Conservation (phyloP, 2,888 invertebrate species). For the Andrena minutula region DNA sequence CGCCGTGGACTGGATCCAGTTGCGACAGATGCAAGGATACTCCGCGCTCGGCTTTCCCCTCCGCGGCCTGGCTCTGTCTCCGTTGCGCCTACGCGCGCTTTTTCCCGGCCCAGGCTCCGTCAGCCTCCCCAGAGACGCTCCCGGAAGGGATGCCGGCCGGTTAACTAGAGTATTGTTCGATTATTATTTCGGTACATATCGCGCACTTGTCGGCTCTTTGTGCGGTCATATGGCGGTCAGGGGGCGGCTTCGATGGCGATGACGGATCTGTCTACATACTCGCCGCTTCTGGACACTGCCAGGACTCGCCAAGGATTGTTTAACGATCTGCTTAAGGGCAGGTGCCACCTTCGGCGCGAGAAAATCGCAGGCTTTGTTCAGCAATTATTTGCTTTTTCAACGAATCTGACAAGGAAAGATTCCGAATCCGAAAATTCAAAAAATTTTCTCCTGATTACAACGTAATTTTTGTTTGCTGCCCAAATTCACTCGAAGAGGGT, state of each 20-base stretch:
- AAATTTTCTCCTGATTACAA: too few relatives aligned
- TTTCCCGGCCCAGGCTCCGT: constrained; percentile 60
- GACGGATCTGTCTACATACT: constrained; percentile 11
- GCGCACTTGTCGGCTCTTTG: constrained; percentile 85
- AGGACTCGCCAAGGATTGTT: neutral
- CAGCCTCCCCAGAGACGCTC: constrained; percentile 75
- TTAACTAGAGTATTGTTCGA: constrained; percentile 85
- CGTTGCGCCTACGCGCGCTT: constrained; percentile 37
- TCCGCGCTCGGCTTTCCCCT: constrained; percentile 38
- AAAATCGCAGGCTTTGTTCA: too few relatives aligned
- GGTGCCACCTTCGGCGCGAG: too few relatives aligned
- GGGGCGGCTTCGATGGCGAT: constrained; percentile 40
- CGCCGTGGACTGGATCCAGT: constrained; percentile 49
- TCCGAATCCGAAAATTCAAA: too few relatives aligned
- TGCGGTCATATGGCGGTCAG: constrained; percentile 74
- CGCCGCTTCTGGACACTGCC: neutral
- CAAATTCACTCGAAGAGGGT: too few relatives aligned
- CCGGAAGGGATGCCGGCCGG: constrained; percentile 74
- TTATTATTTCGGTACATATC: constrained; percentile 85
- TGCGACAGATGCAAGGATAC: constrained; percentile 79
- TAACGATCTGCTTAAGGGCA: neutral
- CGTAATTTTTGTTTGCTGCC: too few relatives aligned
- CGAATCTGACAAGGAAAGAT: too few relatives aligned
- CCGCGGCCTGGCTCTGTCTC: constrained; percentile 9
- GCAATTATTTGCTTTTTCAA: too few relatives aligned